Evolutionary conservation across 2,888 invertebrate genomes (phyloP).

Genomic region (Cataglyphis livida): DNA sequence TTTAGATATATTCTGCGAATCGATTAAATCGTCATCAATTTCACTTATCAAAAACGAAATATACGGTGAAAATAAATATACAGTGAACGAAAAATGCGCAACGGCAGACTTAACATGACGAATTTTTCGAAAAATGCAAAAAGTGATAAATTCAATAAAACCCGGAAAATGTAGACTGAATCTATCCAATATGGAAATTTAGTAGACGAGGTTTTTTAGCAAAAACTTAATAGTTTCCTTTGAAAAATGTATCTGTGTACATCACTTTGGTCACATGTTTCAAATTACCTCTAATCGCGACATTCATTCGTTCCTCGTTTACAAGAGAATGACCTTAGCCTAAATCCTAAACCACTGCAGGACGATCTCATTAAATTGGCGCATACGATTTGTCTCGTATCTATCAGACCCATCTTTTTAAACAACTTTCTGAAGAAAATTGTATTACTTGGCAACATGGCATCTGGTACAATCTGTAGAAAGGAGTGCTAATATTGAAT

Average conservation of each 20-base stretch:
- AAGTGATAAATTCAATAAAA: slow-evolving; percentile 8
- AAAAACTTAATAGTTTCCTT: not conserved
- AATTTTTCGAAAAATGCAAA: not conserved
- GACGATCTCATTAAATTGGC: slow-evolving; percentile 38
- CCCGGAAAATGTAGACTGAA: not conserved
- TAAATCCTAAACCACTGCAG: not conserved
- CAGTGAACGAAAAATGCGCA: slow-evolving; percentile 1
- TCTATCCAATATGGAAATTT: slow-evolving; percentile 10
- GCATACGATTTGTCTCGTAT: slow-evolving; percentile 45
- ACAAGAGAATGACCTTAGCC: slow-evolving; percentile 25
- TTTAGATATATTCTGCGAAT: slow-evolving; percentile 16
- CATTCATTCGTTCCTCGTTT: slow-evolving; percentile 19
- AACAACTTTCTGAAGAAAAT: slow-evolving; percentile 34
- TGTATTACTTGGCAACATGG: slow-evolving; percentile 26
- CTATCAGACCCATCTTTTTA: slow-evolving; percentile 25
- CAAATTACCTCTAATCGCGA: slow-evolving; percentile 14
- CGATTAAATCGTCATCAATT: slow-evolving; percentile 38
- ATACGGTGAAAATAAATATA: not conserved
- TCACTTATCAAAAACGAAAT: not conserved
- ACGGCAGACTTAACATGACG: not conserved
- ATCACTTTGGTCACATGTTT: not conserved
- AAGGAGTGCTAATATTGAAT: slow-evolving; percentile 16
- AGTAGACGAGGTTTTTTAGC: not conserved
- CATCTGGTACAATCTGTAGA: slow-evolving; percentile 30
- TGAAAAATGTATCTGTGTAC: not conserved